Conservation (phyloP, 2,113 vertebrate genomes). For the Vombatus ursinus region DNA sequence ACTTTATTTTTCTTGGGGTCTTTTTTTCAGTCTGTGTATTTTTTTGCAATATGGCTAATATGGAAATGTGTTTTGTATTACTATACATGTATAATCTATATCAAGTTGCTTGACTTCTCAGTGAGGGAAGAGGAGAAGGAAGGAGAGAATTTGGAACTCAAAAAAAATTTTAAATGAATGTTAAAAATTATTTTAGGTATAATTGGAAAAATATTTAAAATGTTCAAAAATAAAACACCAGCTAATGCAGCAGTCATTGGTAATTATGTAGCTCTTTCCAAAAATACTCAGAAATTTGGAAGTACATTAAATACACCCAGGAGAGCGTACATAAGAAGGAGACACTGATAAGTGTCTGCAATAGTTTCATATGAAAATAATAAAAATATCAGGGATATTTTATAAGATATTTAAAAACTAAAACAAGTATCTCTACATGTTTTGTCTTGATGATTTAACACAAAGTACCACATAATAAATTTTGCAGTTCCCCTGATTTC, state of each 20-base stretch:
- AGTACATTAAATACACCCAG: slow-evolving; percentile 49
- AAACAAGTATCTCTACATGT: slow-evolving; percentile 42
- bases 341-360: slow-evolving; percentile 38
- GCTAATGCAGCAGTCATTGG: neutral
- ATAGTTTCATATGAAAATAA: slow-evolving; percentile 58
- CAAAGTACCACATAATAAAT: slow-evolving; percentile 34
- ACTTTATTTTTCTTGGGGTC: neutral
- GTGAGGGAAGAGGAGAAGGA: neutral
- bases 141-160: neutral
- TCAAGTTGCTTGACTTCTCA: neutral
- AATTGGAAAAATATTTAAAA: neutral
- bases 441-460: slow-evolving; percentile 28
- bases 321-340: slow-evolving; percentile 56
- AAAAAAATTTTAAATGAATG: neutral
- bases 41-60: neutral
- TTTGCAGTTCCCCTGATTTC: neutral
- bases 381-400: slow-evolving; percentile 29
- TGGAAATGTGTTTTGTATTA: neutral
- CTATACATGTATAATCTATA: neutral
- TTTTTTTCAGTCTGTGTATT: neutral
- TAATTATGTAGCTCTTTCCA: slow-evolving; percentile 59
- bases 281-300: slow-evolving; percentile 58
- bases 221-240: neutral
- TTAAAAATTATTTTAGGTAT: neutral
- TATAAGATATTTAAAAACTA: slow-evolving; percentile 45